Percentiles rank a stretch among this genome's conserved stretches.
Evolutionary conservation across 2,113 vertebrate genomes (phyloP).

Genomic region (Eupsittula cactorum): DNA sequence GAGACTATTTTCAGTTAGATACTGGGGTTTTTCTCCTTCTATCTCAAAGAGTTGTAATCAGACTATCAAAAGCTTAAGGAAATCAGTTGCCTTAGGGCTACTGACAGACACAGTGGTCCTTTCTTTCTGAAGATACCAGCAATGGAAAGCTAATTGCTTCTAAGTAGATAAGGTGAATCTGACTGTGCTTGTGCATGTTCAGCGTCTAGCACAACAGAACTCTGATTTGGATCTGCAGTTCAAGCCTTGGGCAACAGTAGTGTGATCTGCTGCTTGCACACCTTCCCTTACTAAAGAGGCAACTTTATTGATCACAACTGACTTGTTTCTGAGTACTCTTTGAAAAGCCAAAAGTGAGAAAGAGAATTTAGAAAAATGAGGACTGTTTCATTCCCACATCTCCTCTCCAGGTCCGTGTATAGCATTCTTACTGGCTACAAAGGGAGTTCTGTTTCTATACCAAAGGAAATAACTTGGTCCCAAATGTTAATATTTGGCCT

Average conservation of each 20-base stretch:
- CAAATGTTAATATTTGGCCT: not conserved
- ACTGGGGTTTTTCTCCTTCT: not conserved
- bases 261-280: not conserved
- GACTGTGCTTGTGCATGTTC: not conserved
- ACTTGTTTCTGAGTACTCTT: not conserved
- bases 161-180: not conserved
- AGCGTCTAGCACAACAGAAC: not conserved
- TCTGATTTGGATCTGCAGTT: not conserved
- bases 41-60: not conserved
- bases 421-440: not conserved
- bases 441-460: not conserved
- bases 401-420: not conserved
- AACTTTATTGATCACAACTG: not conserved
- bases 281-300: not conserved
- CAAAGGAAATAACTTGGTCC: not conserved
- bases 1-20: not conserved
- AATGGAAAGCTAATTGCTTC: not conserved
- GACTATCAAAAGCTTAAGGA: not conserved
- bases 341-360: constrained; percentile 7
- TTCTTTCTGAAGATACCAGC: not conserved
- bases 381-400: not conserved
- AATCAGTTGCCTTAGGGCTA: not conserved
- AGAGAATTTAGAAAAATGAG: not conserved
- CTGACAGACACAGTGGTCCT: not conserved
- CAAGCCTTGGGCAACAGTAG: not conserved